Evolutionary conservation across 2,797 vertebrate species (phyloP).

Genomic region (Coreius guichenoti): DNA sequence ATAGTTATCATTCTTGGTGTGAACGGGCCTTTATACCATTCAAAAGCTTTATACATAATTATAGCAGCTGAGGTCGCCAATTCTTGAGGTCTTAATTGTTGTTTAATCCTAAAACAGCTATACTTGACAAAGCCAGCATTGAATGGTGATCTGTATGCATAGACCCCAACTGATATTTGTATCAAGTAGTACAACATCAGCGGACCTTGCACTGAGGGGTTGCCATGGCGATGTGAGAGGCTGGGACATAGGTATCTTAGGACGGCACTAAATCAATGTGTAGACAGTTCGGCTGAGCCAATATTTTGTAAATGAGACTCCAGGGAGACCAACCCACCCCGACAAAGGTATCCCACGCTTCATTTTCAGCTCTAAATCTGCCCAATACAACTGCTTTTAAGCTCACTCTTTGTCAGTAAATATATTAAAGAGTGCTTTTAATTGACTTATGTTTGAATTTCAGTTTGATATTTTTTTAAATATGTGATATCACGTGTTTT

Average conservation of each 20-base stretch:
- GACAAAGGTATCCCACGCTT: slow-evolving; percentile 38
- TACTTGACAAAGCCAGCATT: slow-evolving; percentile 5
- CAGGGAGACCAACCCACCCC: slow-evolving; percentile 50
- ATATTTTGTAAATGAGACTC: slow-evolving; percentile 63
- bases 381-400: not conserved
- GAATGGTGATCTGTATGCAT: slow-evolving; percentile 29
- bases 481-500: not conserved
- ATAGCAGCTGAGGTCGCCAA: not conserved
- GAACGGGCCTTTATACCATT: not conserved
- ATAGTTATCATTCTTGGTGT: too few relatives aligned
- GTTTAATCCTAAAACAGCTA: slow-evolving; percentile 29
- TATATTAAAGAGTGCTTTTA: not conserved
- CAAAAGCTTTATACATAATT: not conserved
- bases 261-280: slow-evolving; percentile 72
- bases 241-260: slow-evolving; percentile 62
- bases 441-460: not conserved
- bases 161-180: slow-evolving; percentile 69
- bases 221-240: slow-evolving; percentile 76
- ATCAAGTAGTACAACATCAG: slow-evolving; percentile 39
- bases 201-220: slow-evolving; percentile 68
- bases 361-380: slow-evolving; percentile 6
- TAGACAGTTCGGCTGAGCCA: slow-evolving; percentile 60
- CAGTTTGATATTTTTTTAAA: not conserved
- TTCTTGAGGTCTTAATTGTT: slow-evolving; percentile 1
- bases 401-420: not conserved